These are phyloP conservation scores for Pagrus major DNA, from an alignment of 2,113 vertebrate genomes.

Conservation along the genomic window DNA sequence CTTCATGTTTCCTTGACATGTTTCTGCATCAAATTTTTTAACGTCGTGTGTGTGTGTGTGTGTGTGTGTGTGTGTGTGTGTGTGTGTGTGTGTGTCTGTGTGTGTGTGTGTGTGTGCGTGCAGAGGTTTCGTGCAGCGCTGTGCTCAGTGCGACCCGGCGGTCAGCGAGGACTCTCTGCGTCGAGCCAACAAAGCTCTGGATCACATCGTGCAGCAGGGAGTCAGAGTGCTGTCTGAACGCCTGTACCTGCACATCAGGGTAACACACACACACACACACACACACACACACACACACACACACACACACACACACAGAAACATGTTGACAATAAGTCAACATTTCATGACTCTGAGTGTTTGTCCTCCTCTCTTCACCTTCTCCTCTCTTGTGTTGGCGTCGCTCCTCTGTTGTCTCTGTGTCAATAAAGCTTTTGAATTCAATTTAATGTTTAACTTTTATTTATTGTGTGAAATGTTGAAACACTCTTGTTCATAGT, in stretches of 20 bases:
- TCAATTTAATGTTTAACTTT: conserved; percentile 9
- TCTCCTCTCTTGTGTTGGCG: too few relatives aligned
- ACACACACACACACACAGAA: too few relatives aligned
- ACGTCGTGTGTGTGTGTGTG: conserved; percentile 10
- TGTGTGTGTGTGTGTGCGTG: conserved; percentile 20
- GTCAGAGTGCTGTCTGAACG: conserved; percentile 85
- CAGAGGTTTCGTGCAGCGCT: conserved; percentile 86
- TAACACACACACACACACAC: conserved; percentile 62
- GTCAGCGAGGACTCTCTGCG: conserved; percentile 85
- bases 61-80: conserved; percentile 25
- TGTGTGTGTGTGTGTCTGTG: too few relatives aligned
- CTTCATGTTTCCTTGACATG: too few relatives aligned
- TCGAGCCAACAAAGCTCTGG: conserved; percentile 83
- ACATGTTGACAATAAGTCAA: too few relatives aligned
- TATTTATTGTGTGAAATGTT: not conserved
- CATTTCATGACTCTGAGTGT: too few relatives aligned
- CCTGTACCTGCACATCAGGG: conserved; percentile 90
- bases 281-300: conserved; percentile 5
- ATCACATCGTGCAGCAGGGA: conserved; percentile 86
- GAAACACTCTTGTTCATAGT: too few relatives aligned
- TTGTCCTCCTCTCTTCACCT: not conserved
- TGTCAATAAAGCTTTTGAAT: not conserved
- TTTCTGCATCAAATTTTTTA: too few relatives aligned
- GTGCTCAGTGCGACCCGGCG: conserved; percentile 82
- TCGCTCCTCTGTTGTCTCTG: not conserved